phyloP scores from a whole-genome alignment of 2,113 vertebrate species.

The Oryzias curvinotus region DNA sequence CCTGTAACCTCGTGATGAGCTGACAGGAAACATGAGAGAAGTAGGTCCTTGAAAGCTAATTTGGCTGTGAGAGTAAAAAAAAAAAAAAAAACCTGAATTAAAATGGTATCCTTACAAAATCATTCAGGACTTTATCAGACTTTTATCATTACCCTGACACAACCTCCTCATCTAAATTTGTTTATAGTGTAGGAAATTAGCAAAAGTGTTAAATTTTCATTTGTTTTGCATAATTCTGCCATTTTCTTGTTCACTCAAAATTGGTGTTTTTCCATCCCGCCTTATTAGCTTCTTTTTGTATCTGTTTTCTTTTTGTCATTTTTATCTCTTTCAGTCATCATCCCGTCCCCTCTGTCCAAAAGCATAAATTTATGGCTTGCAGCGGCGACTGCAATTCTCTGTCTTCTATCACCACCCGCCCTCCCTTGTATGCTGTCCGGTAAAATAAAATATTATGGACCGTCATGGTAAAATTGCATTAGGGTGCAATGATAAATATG shows the following conservation, averaged over 20 bases:
- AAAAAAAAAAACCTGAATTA: too few species aligned
- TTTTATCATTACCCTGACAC: too few species aligned
- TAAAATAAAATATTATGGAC: conserved; percentile 61
- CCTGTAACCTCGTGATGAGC: conserved; percentile 3
- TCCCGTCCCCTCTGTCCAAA: not conserved
- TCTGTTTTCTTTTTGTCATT: conserved; percentile 10
- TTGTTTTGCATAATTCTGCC: not conserved
- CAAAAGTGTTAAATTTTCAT: too few species aligned
- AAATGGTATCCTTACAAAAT: too few species aligned
- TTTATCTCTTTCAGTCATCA: conserved; percentile 2
- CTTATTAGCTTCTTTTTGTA: not conserved
- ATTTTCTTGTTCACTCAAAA: conserved; percentile 2
- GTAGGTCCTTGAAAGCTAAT: conserved; percentile 3
- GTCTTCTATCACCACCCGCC: conserved; percentile 27
- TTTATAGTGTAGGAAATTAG: too few species aligned
- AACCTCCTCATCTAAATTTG: too few species aligned
- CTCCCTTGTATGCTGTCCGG: conserved; percentile 28
- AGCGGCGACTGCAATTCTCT: conserved; percentile 30
- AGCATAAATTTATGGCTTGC: conserved; percentile 40
- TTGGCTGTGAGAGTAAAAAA: not conserved
- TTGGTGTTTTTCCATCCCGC: conserved; percentile 28
- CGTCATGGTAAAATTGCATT: conserved; percentile 41
- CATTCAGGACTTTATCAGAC: too few species aligned
- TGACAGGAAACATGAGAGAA: conserved; percentile 6
- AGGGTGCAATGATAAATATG: conserved; percentile 37